Base-by-base conservation (phyloP, 2,113 vertebrate genomes). In the Melospiza georgiana region DNA sequence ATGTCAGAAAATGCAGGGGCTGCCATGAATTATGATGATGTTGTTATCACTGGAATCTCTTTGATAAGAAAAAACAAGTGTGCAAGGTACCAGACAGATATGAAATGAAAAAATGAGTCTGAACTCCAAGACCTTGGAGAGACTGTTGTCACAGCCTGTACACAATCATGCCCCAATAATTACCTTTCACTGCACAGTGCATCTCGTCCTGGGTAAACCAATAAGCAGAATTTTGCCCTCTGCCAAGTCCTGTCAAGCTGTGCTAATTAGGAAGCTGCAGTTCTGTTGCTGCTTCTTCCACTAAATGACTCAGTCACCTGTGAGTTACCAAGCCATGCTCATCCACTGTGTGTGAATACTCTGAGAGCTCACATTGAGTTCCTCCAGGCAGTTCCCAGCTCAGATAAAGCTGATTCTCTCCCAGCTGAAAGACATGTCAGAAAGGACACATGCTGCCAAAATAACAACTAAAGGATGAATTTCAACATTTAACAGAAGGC, bases 261-360 rank as follows among this genome's bases (percentile, higher is more conserved):
- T 52, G 20, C 24, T 65, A 57, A 65, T 52, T 28, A 84, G 28
- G 71, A 91, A 95, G 35, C 19, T 37, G 6, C 10, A 33, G 35
- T 30, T 92, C 37, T 37, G 22, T 37, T 87, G 49, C 78, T 73
- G 27, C 30, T 51, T 33, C 39, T 81, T 54, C 74, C 35, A 5
- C 20, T 48, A 49, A 79, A 68, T 46, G 11, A 69, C 28, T 3
- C 1, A 49, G 44, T 41, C 35, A 91, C 5, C 44, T 58, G 22
- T 11, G 7, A 73, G 55, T 80, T 76, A 72, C 31, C 0, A 0
- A 72, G 25, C 11, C 4, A 1, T 12, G 37, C n/a, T 61, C 24
- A 68, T 4, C 15, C 28, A 27, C 13, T 0, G 0, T 21, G 17
- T 19, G 17, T 28, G 27, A 87, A 85, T 31, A n/a, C 11, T 33